Percentiles rank a stretch among this genome's conserved stretches.
Evolutionary conservation across 2,113 vertebrate genomes (phyloP).

Genomic region (Diglossa brunneiventris): DNA sequence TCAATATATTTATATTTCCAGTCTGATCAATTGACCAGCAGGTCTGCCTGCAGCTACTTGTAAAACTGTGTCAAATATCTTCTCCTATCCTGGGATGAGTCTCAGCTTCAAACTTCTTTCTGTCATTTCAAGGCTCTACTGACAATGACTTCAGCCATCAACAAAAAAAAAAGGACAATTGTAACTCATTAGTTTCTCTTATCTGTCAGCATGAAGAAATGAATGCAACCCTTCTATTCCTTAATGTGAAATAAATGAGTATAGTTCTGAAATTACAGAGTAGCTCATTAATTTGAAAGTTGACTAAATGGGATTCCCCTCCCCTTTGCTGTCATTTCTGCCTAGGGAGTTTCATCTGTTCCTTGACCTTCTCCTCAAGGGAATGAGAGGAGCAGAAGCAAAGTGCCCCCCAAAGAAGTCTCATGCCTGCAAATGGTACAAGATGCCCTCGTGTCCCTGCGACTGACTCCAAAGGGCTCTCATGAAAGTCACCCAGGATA

Average conservation of each 20-base stretch:
- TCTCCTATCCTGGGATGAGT: not conserved
- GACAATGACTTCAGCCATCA: not conserved
- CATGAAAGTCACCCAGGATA: not conserved
- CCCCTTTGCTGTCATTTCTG: not conserved
- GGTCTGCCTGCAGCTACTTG: fast-evolving
- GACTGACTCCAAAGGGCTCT: not conserved
- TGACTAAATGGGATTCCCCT: not conserved
- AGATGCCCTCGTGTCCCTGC: not conserved
- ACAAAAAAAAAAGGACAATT: not conserved
- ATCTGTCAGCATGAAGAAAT: not conserved
- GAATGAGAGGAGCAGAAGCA: not conserved
- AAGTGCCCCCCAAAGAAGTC: not conserved
- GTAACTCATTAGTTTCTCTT: not conserved
- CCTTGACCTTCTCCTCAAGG: not conserved
- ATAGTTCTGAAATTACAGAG: not conserved
- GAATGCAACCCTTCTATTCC: not conserved
- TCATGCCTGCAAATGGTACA: not conserved
- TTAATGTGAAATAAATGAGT: not conserved
- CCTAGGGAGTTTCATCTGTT: not conserved
- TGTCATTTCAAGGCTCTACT: not conserved
- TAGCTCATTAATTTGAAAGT: not conserved
- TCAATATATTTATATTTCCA: not conserved
- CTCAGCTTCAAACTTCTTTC: not conserved
- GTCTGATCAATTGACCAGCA: not conserved
- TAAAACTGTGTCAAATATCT: not conserved